phyloP scores from a whole-genome alignment of 2,888 invertebrate species.

The Chironomus tentans region DNA sequence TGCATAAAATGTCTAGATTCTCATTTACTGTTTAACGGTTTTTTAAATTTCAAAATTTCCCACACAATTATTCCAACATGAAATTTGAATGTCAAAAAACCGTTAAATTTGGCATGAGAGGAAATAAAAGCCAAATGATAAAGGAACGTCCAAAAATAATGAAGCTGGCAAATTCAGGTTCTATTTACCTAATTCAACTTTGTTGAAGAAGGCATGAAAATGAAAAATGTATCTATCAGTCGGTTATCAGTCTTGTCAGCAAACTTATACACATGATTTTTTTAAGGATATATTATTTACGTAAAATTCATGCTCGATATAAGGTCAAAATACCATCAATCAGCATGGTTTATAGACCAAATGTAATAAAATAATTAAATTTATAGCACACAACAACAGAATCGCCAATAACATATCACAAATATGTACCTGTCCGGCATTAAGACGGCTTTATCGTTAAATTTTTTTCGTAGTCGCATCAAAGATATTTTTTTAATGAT shows the following conservation, averaged over 20 bases:
- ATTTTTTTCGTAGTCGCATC: neutral
- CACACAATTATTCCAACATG: too few species aligned
- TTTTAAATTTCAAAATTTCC: too few species aligned
- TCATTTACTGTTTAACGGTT: too few species aligned
- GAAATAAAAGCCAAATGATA: neutral
- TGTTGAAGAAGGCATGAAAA: conserved; percentile 12
- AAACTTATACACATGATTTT: neutral
- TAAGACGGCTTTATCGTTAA: neutral
- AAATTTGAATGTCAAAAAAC: too few species aligned
- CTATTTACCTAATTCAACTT: conserved; percentile 19
- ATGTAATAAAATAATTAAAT: conserved; percentile 35
- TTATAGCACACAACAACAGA: conserved; percentile 42
- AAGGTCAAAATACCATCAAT: neutral
- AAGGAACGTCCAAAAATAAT: neutral
- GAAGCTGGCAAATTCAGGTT: neutral
- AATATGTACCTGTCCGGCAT: conserved; percentile 41
- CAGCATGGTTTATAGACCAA: conserved; percentile 1
- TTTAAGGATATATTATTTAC: neutral
- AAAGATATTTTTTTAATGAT: too few species aligned
- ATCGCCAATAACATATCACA: conserved; percentile 43
- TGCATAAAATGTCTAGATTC: neutral
- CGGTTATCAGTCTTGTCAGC: neutral
- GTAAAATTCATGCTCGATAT: conserved; percentile 2
- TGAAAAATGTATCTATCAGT: neutral
- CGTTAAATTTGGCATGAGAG: too few species aligned